Percentiles rank a stretch among this genome's conserved stretches.
phyloP scores from a whole-genome alignment of 92 coral and sea anemone species.

The Umimayanthus chanpuru region DNA sequence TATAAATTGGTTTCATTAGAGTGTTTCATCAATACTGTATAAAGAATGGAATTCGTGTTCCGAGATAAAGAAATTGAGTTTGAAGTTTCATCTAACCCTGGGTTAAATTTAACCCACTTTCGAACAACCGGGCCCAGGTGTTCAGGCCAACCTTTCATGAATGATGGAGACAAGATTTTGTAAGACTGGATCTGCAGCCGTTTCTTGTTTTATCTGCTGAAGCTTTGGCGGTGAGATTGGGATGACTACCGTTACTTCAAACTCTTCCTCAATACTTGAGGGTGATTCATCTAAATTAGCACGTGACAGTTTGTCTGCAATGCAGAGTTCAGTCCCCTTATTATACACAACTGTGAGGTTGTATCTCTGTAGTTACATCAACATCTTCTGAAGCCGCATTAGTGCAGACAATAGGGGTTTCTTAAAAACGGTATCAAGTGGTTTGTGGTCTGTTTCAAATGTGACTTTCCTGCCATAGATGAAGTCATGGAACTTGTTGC shows the following conservation, averaged over 20 bases:
- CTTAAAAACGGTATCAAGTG: slow-evolving; percentile 41
- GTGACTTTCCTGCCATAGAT: slow-evolving; percentile 32
- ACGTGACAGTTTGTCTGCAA: slow-evolving; percentile 49
- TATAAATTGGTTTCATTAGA: no score
- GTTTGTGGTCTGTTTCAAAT: slow-evolving; percentile 45
- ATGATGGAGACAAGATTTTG: background rate
- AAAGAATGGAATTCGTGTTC: no score
- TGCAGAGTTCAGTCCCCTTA: slow-evolving; percentile 39
- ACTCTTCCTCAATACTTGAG: slow-evolving; percentile 12
- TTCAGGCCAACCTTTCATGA: slow-evolving; percentile 22
- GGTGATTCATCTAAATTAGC: slow-evolving; percentile 22
- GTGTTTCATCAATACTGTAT: no score
- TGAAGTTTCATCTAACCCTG: no score
- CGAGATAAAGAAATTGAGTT: no score
- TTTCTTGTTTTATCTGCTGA: slow-evolving; percentile 35
- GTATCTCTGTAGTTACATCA: slow-evolving; percentile 38
- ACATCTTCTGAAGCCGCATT: slow-evolving; percentile 39
- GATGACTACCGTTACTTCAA: no score
- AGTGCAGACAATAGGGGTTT: slow-evolving; percentile 39
- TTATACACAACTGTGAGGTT: slow-evolving; percentile 43
- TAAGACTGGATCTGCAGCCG: background rate
- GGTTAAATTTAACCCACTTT: no score
- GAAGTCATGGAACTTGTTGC: slow-evolving; percentile 37
- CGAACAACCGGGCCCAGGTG: no score
- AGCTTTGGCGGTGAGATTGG: slow-evolving; percentile 27